Evolutionary conservation across 2,797 vertebrate genomes (phyloP).

Genomic region (Odontamblyopus rebecca): DNA sequence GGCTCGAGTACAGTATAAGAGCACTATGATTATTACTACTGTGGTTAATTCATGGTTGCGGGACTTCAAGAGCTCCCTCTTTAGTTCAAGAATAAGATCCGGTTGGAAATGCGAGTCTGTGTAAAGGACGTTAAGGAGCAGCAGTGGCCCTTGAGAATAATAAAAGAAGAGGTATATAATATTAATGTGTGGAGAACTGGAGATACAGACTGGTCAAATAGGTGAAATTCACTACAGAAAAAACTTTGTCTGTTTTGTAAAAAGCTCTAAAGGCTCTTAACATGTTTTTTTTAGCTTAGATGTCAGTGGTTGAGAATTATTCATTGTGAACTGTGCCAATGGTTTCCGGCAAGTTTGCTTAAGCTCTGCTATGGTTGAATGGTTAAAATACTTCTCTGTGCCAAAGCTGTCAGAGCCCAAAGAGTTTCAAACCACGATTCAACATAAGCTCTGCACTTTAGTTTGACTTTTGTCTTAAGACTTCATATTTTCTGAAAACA

Average conservation of each 20-base stretch:
- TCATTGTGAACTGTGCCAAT: background rate
- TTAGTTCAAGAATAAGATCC: conserved; percentile 24
- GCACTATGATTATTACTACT: background rate
- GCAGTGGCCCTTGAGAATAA: conserved; percentile 29
- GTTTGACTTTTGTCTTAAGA: background rate
- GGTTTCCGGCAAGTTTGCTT: background rate
- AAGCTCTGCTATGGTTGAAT: background rate
- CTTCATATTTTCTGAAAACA: too few relatives aligned
- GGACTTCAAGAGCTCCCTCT: conserved; percentile 37
- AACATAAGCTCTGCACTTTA: background rate
- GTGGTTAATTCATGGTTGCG: conserved; percentile 17
- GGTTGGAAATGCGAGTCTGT: conserved; percentile 43
- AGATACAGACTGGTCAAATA: background rate
- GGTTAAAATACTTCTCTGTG: background rate
- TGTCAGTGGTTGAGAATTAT: background rate
- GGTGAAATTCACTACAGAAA: too few relatives aligned
- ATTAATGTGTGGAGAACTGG: conserved; percentile 6
- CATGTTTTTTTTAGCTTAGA: background rate
- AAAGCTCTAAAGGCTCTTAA: background rate
- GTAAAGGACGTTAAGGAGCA: conserved; percentile 49
- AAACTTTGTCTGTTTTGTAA: background rate
- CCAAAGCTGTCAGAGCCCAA: background rate
- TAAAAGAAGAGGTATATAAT: conserved; percentile 36
- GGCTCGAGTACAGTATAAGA: conserved; percentile 11
- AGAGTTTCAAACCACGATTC: background rate